A percentile compares a stretch with the other conserved stretches of the same genome.
phyloP scores from a whole-genome alignment of 2,888 invertebrate genomes.

The Lepidochitona cinerea region DNA sequence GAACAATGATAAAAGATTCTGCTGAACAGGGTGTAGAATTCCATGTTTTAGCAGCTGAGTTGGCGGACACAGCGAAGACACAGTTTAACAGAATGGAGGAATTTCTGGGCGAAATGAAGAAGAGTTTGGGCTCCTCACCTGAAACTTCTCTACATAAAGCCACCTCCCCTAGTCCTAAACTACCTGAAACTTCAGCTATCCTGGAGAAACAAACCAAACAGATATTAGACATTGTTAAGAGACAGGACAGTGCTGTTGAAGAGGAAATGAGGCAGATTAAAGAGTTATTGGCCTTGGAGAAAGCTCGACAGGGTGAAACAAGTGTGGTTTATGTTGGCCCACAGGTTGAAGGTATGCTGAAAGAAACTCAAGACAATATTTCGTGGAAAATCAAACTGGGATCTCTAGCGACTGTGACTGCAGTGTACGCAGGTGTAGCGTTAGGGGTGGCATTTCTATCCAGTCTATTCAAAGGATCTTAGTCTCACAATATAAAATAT shows the following conservation, averaged over 20 bases:
- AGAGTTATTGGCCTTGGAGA: conserved; percentile 37
- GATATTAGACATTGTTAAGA: conserved; percentile 34
- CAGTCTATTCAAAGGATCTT: conserved; percentile 34
- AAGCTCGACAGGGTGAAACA: conserved; percentile 23
- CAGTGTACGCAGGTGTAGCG: conserved; percentile 63
- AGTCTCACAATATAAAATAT: not conserved
- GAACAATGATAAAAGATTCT: conserved; percentile 74
- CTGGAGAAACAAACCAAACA: conserved; percentile 19
- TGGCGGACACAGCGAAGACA: conserved; percentile 35
- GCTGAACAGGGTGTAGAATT: conserved; percentile 41
- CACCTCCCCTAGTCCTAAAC: not conserved
- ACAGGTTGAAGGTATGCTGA: conserved; percentile 60
- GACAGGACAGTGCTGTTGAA: conserved; percentile 50
- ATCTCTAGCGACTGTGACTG: conserved; percentile 60
- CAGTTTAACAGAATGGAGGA: conserved; percentile 24
- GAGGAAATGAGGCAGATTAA: conserved; percentile 59
- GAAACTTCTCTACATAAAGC: not conserved
- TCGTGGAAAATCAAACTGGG: conserved; percentile 66
- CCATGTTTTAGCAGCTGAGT: conserved; percentile 34
- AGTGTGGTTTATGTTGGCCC: conserved; percentile 63
- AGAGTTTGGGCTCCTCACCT: not conserved
- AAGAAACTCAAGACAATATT: conserved; percentile 59
- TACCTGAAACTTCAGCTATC: not conserved
- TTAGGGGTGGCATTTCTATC: conserved; percentile 54
- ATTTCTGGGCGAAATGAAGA: not conserved